phyloP scores from a whole-genome alignment of 2,113 vertebrate species.

The Bubalus kerabau region DNA sequence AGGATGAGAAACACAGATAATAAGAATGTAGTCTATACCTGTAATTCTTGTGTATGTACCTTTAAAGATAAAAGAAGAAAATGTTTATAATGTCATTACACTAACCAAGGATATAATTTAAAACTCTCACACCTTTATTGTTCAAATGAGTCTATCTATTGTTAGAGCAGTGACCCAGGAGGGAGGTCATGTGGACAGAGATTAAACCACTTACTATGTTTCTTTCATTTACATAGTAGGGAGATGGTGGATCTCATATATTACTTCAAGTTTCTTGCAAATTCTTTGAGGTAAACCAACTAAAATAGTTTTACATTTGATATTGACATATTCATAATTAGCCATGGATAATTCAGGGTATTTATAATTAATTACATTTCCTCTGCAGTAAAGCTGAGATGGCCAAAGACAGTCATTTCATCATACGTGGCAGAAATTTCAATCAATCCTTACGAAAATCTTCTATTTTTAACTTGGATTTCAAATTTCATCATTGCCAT shows the following conservation, averaged over 20 bases:
- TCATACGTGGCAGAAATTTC: not conserved
- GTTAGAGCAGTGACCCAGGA: slow-evolving; percentile 57
- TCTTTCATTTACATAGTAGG: slow-evolving; percentile 40
- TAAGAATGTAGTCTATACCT: not conserved
- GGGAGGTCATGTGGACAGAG: slow-evolving; percentile 44
- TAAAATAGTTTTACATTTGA: not conserved
- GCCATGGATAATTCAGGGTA: not conserved
- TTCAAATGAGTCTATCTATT: slow-evolving; percentile 73
- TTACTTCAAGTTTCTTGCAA: not conserved
- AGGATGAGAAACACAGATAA: not conserved
- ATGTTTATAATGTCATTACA: slow-evolving; percentile 77
- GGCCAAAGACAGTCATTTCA: not conserved
- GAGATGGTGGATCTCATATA: not conserved
- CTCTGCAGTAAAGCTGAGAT: not conserved
- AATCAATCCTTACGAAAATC: not conserved
- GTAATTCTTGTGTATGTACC: slow-evolving; percentile 35
- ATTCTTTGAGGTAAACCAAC: not conserved
- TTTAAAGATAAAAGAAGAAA: slow-evolving; percentile 79
- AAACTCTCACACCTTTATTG: slow-evolving; percentile 74
- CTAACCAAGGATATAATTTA: slow-evolving; percentile 79
- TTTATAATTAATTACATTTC: not conserved
- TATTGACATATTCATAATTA: not conserved
- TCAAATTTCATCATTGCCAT: not conserved
- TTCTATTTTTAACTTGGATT: slow-evolving; percentile 4
- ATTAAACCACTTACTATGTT: slow-evolving; percentile 60